Evolutionary conservation across 35 echinoderm and acorn worm species (phyloP), one percentile per base, ranked within the genome.

Genomic region (Ophioderma brevispina): DNA sequence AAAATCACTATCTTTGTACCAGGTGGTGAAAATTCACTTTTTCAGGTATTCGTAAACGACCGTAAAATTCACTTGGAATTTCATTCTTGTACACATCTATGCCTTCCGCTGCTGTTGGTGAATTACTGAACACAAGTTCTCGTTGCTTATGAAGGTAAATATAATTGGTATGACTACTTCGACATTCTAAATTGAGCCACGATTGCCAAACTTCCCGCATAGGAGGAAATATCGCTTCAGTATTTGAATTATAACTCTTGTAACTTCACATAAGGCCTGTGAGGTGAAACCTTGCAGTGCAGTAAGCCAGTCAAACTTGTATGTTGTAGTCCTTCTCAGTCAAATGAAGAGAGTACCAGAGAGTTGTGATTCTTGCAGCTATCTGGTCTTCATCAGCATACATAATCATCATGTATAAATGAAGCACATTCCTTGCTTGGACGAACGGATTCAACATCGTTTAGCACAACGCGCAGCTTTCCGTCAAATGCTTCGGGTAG

Each of bases 401-500:
- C n/a, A 38, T 38, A 39, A 78, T 37, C 79, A 95, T 79, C 86
- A 95, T 95, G 38, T 88, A 95, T 18, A 95, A 52, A n/a, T 92
- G 76, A 25, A 95, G 46, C 33, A 92, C 89, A 35, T 95, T 95
- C 64, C 94, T 82, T 18, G 94, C 94, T 56, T 88, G 75, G 11
- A 78, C 49, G 49, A 84, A 91, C 36, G 80, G 89, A 36, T 92
- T n/a, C 90, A 32, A 82, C 55, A 49, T 95, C 94, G 37, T 92
- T 92, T 32, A 95, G 39, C 1, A 78, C 49, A 76, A 85, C 88
- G 14, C 5, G 39, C 0, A 95, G 31, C 38, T 88, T 91, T 36
- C 94, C 94, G 52, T 21, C 55, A 81, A 84, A 95, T 6, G 84
- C 32, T 0, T 11, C 32, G n/a, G 94, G 90, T 31, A 95, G 75